Base-by-base conservation (phyloP, 2,797 vertebrate genomes). In the Danionella dracula region DNA sequence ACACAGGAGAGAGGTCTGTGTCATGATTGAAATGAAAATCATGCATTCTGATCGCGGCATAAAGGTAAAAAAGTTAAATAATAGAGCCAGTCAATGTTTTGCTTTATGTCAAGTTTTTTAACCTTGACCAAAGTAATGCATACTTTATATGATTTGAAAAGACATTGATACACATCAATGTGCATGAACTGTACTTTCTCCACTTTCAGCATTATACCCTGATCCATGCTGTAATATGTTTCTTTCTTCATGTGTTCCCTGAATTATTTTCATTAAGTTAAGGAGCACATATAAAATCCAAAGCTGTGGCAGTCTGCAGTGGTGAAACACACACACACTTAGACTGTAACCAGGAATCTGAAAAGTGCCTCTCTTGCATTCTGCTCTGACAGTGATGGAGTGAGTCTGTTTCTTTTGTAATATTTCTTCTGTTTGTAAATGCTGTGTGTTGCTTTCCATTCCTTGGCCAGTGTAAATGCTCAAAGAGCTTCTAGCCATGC, bases 81-180 rank as follows among this genome's bases (percentile, higher is more conserved):
- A n/a, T n/a, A n/a, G n/a, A n/a, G n/a, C n/a, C n/a, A n/a, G n/a
- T n/a, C n/a, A n/a, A n/a, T n/a, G n/a, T n/a, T n/a, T n/a, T n/a
- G n/a, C n/a, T n/a, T n/a, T n/a, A n/a, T n/a, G n/a, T n/a, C n/a
- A n/a, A n/a, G 79, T 80, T 82, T 85, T 87, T 88, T 88, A 85
- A 89, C 83, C 85, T 89, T 85, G 85, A 82, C 84, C 79, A 81
- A 87, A 85, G 82, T 83, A 78, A 83, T 83, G 79, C 80, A 69
- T 82, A 85, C n/a, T n/a, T n/a, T n/a, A n/a, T 85, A 82, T 81
- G 84, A 86, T 84, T 82, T 81, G 81, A 87, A 88, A 87, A 84
- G 79, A 75, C 80, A 84, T 81, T 82, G 83, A 86, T 86, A 87
- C 70, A 80, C 82, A 80, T 85, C 82, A n/a, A n/a, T 79, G 76